A percentile compares a stretch with the other conserved stretches of the same genome.
These are phyloP conservation scores for Diplodus sargus DNA, from an alignment of 2,797 vertebrate species.

Conservation along the genomic window DNA sequence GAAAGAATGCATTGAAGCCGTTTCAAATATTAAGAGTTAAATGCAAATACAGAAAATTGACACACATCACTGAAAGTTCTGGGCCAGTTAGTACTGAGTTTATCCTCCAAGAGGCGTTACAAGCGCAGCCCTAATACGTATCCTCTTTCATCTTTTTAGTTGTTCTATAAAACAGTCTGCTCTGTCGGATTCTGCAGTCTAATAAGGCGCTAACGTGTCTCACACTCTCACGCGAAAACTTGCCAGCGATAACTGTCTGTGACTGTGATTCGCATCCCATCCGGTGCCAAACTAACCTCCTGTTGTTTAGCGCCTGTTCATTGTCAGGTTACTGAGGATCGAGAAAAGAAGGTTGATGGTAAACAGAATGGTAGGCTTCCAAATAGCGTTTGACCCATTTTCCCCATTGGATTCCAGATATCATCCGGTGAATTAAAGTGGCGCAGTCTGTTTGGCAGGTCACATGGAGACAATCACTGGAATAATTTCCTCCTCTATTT, in stretches of 20 bases:
- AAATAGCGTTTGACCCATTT: background rate
- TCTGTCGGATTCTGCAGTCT: constrained; percentile 2
- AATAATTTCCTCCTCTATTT: constrained; percentile 30
- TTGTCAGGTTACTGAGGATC: background rate
- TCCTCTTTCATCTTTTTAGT: background rate
- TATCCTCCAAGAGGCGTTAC: background rate
- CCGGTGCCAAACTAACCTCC: constrained; percentile 14
- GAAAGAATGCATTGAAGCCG: too few relatives aligned
- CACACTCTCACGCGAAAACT: constrained; percentile 14
- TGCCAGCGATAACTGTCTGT: constrained; percentile 22
- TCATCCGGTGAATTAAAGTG: background rate
- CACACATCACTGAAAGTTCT: background rate
- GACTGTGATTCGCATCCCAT: constrained; percentile 27
- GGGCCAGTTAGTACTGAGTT: background rate
- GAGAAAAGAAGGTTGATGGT: background rate
- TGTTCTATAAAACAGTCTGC: constrained; percentile 30
- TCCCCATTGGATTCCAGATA: constrained; percentile 1
- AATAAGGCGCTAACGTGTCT: constrained; percentile 27
- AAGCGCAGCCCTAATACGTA: background rate
- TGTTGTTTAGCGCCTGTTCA: constrained; percentile 20
- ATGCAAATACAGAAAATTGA: background rate
- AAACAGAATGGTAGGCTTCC: background rate
- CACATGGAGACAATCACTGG: constrained; percentile 43
- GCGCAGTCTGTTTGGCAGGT: constrained; percentile 14
- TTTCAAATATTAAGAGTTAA: too few relatives aligned